phyloP scores from a whole-genome alignment of 2,797 vertebrate species.

The Neoniphon sammara region DNA sequence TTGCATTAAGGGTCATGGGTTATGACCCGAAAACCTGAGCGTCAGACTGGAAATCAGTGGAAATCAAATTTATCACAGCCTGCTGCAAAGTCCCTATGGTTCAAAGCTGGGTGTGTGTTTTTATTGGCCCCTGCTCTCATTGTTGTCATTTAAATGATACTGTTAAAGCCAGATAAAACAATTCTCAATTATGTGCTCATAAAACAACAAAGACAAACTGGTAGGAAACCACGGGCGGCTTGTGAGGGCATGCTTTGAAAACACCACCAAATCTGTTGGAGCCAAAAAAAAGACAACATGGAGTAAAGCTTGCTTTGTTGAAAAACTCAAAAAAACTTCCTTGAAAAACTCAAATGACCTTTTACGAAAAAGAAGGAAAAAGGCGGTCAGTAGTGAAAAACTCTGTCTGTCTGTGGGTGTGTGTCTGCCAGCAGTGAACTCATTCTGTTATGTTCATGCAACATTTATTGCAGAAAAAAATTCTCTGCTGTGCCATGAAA shows the following conservation, averaged over 20 bases:
- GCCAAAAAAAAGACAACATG: slow-evolving; percentile 4
- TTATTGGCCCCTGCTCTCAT: slow-evolving; percentile 6
- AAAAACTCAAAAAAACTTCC: slow-evolving; percentile 25
- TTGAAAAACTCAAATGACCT: slow-evolving; percentile 47
- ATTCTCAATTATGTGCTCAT: slow-evolving; percentile 26
- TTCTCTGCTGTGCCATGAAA: slow-evolving; percentile 8
- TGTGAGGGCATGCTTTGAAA: slow-evolving; percentile 19
- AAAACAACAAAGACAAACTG: slow-evolving; percentile 28
- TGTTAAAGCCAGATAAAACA: slow-evolving; percentile 35
- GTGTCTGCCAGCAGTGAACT: slow-evolving; percentile 46
- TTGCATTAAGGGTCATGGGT: neutral
- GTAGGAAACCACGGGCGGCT: slow-evolving; percentile 27
- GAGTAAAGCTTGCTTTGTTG: slow-evolving; percentile 11
- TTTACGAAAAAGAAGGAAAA: slow-evolving; percentile 29
- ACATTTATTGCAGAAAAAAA: slow-evolving; percentile 40
- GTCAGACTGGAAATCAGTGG: neutral
- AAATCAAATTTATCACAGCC: slow-evolving; percentile 1
- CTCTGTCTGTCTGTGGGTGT: neutral
- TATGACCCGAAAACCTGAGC: neutral
- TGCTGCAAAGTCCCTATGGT: slow-evolving; percentile 2
- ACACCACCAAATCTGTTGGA: slow-evolving; percentile 1
- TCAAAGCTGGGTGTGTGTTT: slow-evolving; percentile 12
- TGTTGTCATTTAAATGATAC: slow-evolving; percentile 20
- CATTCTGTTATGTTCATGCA: slow-evolving; percentile 48
- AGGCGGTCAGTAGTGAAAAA: slow-evolving; percentile 13